Evolutionary conservation across 2,888 invertebrate genomes (phyloP), one percentile per base, ranked within the genome.

Genomic region (Auanema freiburgensis): DNA sequence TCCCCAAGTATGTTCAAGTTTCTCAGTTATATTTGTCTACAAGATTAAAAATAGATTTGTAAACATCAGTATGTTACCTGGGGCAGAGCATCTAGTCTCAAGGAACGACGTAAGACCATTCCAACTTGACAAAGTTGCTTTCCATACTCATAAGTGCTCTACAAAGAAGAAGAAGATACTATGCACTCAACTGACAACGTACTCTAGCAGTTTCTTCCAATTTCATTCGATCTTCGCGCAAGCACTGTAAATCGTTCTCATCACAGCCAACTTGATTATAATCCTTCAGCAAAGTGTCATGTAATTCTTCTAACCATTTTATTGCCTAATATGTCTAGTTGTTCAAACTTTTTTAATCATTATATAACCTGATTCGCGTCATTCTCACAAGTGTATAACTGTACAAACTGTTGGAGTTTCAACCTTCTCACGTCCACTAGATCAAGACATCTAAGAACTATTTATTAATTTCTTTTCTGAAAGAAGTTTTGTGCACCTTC

Each of bases 61-160:
- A 14, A 21, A 18, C 49, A 16, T 8, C 3, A 21, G 4, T 24
- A 25, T 14, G n/a, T 11, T 18, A 64, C 52, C 50, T 66, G 64
- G 16, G 63, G 59, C 12, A 41, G 44, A 3, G 84, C 71, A 57
- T 85, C 83, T 50, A 83, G 85, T 80, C 90, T 88, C 83, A 91
- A 89, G 33, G 91, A 90, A 67, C 90, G 88, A 53, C 91, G 86
- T 65, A 92, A 83, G 14, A 90, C 89, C 57, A 90, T 85, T 1
- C 91, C 89, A 3, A 91, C 91, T 77, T 90, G 89, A 55, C 91
- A 85, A 67, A 91, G 85, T 85, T 91, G 91, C 78, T 89, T 89
- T 16, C 91, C 91, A 79, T 91, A 92, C 74, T 91, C 90, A 84
- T 89, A 91, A 18, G 91, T 91, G 57, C 90, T 90, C 91, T 91